phyloP scores from a whole-genome alignment of 2,888 invertebrate genomes.

The Bugula neritina region DNA sequence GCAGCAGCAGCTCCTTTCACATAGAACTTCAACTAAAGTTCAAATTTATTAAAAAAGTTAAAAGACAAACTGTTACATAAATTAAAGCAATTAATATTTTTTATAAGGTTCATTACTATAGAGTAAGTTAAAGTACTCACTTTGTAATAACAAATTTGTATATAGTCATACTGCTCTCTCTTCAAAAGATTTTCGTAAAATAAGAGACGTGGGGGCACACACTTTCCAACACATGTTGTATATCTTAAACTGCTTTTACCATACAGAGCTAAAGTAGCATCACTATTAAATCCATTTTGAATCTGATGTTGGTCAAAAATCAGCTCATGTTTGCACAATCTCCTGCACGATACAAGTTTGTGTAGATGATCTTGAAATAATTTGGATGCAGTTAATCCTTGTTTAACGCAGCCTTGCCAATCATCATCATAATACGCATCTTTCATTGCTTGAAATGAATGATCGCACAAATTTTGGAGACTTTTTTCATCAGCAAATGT shows the following conservation, averaged over 20 bases:
- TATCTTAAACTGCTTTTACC: background rate
- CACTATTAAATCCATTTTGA: no score
- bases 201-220: background rate
- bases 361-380: background rate
- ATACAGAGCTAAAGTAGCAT: background rate
- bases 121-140: no score
- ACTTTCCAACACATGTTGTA: background rate
- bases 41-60: no score
- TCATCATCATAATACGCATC: conserved; percentile 16
- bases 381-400: background rate
- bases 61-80: no score
- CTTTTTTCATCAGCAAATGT: no score
- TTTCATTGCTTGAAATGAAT: background rate
- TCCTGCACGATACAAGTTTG: background rate
- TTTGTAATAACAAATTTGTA: conserved; percentile 21
- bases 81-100: no score
- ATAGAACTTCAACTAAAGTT: background rate
- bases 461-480: conserved; percentile 1
- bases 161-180: conserved; percentile 10
- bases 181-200: background rate
- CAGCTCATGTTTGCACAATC: background rate
- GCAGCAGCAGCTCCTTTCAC: conserved; percentile 2
- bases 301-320: background rate
- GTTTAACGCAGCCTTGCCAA: conserved; percentile 3
- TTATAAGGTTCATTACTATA: no score